These are phyloP conservation scores for Triplophysa tibetana DNA, from an alignment of 2,113 vertebrate species.

Conservation along the genomic window DNA sequence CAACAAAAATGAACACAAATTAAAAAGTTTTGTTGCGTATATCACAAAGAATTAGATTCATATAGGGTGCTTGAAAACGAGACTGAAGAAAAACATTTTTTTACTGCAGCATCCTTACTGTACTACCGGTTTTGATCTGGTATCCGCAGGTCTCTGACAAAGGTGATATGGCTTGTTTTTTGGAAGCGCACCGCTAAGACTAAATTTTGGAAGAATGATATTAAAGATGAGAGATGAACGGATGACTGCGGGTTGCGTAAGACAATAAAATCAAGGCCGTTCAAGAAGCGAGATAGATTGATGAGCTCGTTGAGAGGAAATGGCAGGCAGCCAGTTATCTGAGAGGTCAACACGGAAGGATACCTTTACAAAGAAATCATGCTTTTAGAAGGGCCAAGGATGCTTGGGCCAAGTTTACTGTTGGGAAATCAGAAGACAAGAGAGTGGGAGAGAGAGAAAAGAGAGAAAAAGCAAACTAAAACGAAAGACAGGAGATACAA, in stretches of 20 bases:
- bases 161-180: constrained; percentile 57
- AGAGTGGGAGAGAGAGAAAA: constrained; percentile 21
- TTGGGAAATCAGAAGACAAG: constrained; percentile 51
- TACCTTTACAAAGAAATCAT: constrained; percentile 74
- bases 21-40: constrained; percentile 8
- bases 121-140: too few relatives aligned
- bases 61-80: not conserved
- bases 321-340: constrained; percentile 71
- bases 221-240: constrained; percentile 72
- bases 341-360: constrained; percentile 75
- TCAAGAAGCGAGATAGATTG: constrained; percentile 75
- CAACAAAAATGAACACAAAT: not conserved
- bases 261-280: constrained; percentile 78
- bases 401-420: constrained; percentile 64
- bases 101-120: too few relatives aligned
- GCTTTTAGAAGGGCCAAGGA: constrained; percentile 75
- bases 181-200: constrained; percentile 70
- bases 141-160: constrained; percentile 46
- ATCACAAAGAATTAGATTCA: constrained; percentile 6
- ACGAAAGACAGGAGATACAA: not conserved
- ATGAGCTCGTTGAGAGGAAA: constrained; percentile 74
- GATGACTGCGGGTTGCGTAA: constrained; percentile 69
- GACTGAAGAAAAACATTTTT: not conserved
- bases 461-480: not conserved
- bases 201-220: constrained; percentile 72